phyloP scores from a whole-genome alignment of 2,113 vertebrate genomes.

The Cynoglossus semilaevis region DNA sequence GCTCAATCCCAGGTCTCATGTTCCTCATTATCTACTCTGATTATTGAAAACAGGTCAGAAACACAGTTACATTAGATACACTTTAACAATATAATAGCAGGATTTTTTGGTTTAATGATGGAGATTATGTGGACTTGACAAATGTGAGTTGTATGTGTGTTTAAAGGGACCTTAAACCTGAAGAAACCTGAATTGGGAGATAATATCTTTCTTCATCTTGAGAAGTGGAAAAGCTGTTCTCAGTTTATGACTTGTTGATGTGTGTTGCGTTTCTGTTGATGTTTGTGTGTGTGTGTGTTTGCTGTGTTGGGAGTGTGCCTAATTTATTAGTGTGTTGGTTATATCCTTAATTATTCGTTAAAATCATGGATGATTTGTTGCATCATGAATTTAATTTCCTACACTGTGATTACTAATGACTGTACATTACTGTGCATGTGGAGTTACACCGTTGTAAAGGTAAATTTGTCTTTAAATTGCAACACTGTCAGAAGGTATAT shows the following conservation, averaged over 20 bases:
- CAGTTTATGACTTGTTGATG: conserved; percentile 41
- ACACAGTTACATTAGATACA: conserved; percentile 48
- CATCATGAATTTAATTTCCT: conserved; percentile 10
- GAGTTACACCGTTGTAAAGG: too few species aligned
- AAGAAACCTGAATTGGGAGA: conserved; percentile 59
- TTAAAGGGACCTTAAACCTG: conserved; percentile 66
- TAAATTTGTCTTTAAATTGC: too few species aligned
- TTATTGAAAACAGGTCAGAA: conserved; percentile 31
- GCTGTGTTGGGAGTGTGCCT: conserved; percentile 38
- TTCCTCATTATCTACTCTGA: conserved; percentile 34
- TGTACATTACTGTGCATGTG: conserved; percentile 26
- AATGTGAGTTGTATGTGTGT: conserved; percentile 44
- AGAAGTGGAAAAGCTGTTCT: conserved; percentile 61
- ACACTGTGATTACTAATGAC: conserved; percentile 14
- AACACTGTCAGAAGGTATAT: too few species aligned
- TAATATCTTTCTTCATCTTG: conserved; percentile 64
- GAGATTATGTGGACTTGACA: conserved; percentile 42
- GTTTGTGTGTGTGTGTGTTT: conserved; percentile 36
- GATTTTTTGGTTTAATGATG: conserved; percentile 46
- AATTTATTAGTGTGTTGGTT: conserved; percentile 62
- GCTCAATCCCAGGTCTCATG: conserved; percentile 42
- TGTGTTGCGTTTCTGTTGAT: conserved; percentile 37
- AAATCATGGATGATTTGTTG: conserved; percentile 26
- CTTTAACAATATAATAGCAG: conserved; percentile 34
- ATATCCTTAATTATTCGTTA: conserved; percentile 34